A percentile compares a stretch with the other conserved stretches of the same genome.
These are phyloP conservation scores for Stomorhina lunata DNA, from an alignment of 2,888 invertebrate species.

Conservation along the genomic window DNA sequence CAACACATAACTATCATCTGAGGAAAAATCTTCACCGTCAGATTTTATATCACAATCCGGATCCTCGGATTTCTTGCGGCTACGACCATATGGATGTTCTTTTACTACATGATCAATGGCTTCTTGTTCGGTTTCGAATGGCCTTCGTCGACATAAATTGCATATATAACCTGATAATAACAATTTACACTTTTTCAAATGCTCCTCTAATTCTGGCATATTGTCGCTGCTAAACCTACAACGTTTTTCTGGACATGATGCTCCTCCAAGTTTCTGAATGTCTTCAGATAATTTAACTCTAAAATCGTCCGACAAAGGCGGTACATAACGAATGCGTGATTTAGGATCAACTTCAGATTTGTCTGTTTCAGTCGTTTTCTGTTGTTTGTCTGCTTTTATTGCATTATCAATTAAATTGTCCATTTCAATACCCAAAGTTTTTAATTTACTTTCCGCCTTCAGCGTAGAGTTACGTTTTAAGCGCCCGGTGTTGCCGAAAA, in stretches of 20 bases:
- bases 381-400: too few species aligned
- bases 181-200: slow-evolving; percentile 73
- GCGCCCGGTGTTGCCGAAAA: slow-evolving; percentile 74
- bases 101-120: slow-evolving; percentile 63
- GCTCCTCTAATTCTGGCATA: slow-evolving; percentile 71
- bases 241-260: slow-evolving; percentile 74
- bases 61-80: slow-evolving; percentile 64
- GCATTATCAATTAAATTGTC: not conserved
- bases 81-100: slow-evolving; percentile 64
- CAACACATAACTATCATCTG: slow-evolving; percentile 69
- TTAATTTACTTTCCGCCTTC: slow-evolving; percentile 76
- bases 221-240: slow-evolving; percentile 74
- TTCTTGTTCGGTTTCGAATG: slow-evolving; percentile 49
- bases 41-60: slow-evolving; percentile 71
- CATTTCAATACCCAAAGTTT: slow-evolving; percentile 69
- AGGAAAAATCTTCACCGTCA: slow-evolving; percentile 67
- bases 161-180: slow-evolving; percentile 72
- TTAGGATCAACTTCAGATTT: slow-evolving; percentile 5
- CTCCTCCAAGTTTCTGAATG: slow-evolving; percentile 69
- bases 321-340: slow-evolving; percentile 25
- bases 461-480: slow-evolving; percentile 75
- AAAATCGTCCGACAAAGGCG: not conserved
- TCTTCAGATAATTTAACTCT: slow-evolving; percentile 65
- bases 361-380: not conserved
- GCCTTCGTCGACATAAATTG: slow-evolving; percentile 62